Conservation (phyloP, 2,113 vertebrate species). For the Toxostoma redivivum region DNA sequence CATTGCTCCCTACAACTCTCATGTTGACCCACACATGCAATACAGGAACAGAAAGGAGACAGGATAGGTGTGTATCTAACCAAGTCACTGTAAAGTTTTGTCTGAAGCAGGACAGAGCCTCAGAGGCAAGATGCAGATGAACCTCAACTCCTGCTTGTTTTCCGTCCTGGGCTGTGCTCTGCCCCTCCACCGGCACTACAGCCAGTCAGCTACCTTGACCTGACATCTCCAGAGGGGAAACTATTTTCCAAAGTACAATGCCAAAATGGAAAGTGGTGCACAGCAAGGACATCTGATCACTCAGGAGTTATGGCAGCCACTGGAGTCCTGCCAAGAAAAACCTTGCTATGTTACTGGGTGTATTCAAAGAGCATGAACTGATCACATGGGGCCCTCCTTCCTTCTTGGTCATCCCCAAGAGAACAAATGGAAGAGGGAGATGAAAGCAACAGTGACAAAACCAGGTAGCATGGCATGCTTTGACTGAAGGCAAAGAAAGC, state of each 20-base stretch:
- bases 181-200: not conserved
- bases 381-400: not conserved
- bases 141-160: not conserved
- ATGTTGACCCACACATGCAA: fast-evolving
- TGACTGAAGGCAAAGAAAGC: not conserved
- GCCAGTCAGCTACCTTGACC: not conserved
- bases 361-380: not conserved
- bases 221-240: not conserved
- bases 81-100: not conserved
- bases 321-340: not conserved
- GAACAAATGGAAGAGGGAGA: not conserved
- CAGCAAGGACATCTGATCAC: not conserved
- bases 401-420: not conserved
- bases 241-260: not conserved
- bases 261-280: not conserved
- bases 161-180: not conserved
- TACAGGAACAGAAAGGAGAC: not conserved
- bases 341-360: not conserved
- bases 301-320: not conserved
- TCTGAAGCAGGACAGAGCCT: not conserved
- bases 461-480: fast-evolving
- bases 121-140: not conserved
- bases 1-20: not conserved
- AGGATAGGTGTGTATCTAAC: not conserved
- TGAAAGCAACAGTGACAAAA: not conserved